These are phyloP conservation scores for Bufo gargarizans DNA, from an alignment of 2,113 vertebrate species.

Conservation along the genomic window DNA sequence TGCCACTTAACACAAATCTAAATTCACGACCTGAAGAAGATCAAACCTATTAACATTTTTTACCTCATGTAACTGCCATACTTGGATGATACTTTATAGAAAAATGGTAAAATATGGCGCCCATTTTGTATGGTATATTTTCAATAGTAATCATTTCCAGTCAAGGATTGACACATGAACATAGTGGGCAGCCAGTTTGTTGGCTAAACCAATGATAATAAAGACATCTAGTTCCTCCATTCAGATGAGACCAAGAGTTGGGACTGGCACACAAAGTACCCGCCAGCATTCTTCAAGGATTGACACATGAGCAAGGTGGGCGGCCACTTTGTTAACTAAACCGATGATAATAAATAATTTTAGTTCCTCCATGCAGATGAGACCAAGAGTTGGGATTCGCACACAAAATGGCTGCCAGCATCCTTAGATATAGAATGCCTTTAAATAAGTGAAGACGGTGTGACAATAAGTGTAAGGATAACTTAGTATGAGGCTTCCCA, in stretches of 20 bases:
- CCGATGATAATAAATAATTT: too few relatives aligned
- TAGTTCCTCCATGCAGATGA: too few relatives aligned
- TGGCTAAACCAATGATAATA: background rate
- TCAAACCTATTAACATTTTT: background rate
- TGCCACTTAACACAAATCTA: background rate
- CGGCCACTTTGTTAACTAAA: too few relatives aligned
- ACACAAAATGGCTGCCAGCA: too few relatives aligned
- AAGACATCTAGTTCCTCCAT: background rate
- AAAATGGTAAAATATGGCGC: background rate
- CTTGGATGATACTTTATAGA: background rate
- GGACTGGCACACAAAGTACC: background rate
- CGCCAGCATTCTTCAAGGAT: background rate
- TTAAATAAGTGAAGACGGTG: background rate
- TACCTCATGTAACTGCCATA: background rate
- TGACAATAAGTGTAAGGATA: background rate
- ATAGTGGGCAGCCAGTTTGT: background rate
- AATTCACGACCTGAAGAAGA: background rate
- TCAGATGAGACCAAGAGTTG: background rate
- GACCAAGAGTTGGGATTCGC: too few relatives aligned
- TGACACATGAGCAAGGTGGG: too few relatives aligned
- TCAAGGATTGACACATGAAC: background rate
- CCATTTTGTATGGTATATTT: background rate
- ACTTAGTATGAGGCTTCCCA: background rate
- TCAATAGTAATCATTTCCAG: background rate
- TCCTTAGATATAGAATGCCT: background rate